Percentiles rank a stretch among this genome's conserved stretches.
Evolutionary conservation across 2,888 invertebrate species (phyloP).

Genomic region (Rhyacophila evoluta): DNA sequence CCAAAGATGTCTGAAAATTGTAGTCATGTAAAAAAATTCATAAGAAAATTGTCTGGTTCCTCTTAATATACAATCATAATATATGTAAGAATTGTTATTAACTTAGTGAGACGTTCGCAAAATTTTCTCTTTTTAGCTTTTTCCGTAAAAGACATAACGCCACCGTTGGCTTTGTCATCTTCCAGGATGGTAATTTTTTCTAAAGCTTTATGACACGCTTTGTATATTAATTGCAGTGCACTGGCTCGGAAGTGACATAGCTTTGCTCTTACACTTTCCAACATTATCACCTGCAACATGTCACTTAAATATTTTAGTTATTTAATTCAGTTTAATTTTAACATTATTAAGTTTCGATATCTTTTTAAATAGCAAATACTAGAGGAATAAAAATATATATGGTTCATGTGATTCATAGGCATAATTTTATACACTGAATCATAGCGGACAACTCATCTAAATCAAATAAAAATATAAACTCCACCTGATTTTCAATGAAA

Average conservation of each 20-base stretch:
- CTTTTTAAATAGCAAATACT: too few species aligned
- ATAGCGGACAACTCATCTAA: neutral
- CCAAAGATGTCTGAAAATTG: too few species aligned
- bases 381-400: too few species aligned
- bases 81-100: constrained; percentile 54
- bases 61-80: too few species aligned
- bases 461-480: neutral
- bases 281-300: neutral
- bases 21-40: too few species aligned
- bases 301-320: neutral
- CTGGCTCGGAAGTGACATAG: neutral
- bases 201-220: neutral
- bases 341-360: too few species aligned
- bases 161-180: neutral
- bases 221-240: neutral
- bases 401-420: too few species aligned
- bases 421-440: neutral
- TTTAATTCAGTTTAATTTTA: neutral
- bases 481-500: constrained; percentile 78
- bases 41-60: too few species aligned
- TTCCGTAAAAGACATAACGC: constrained; percentile 84
- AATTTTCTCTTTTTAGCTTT: constrained; percentile 86
- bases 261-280: neutral
- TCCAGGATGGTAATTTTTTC: neutral
- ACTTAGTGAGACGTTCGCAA: constrained; percentile 84